A percentile compares a stretch with the other conserved stretches of the same genome.
Evolutionary conservation across 2,888 invertebrate species (phyloP).

Genomic region (Metopia argyrocephala): DNA sequence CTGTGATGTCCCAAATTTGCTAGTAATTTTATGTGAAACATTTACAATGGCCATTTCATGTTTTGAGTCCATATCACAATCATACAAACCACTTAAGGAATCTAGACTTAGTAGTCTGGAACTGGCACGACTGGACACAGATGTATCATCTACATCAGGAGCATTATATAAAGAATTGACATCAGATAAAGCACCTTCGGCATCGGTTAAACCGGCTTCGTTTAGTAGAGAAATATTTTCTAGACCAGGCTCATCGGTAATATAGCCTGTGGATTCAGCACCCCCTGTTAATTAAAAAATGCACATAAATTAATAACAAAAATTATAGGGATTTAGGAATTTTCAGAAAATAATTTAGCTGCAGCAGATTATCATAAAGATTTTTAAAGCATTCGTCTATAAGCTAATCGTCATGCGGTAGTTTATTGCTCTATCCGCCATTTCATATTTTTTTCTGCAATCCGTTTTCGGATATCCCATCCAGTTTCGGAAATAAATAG

Average conservation of each 20-base stretch:
- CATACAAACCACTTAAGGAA: conserved; percentile 89
- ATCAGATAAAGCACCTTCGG: conserved; percentile 92
- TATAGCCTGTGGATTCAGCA: conserved; percentile 88
- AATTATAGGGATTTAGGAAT: not conserved
- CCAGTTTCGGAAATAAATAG: too few relatives aligned
- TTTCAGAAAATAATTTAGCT: not conserved
- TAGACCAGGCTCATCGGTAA: conserved; percentile 91
- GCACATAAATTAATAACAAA: not conserved
- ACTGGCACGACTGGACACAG: conserved; percentile 90
- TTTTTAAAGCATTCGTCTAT: too few relatives aligned
- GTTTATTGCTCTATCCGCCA: too few relatives aligned
- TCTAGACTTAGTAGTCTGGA: conserved; percentile 89
- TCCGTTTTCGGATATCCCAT: too few relatives aligned
- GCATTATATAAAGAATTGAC: conserved; percentile 90
- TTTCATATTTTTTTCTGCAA: too few relatives aligned
- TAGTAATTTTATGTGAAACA: conserved; percentile 78
- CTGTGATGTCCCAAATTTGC: conserved; percentile 77
- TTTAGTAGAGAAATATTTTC: conserved; percentile 92
- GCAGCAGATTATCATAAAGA: too few relatives aligned
- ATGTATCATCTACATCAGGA: conserved; percentile 84
- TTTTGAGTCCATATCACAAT: conserved; percentile 80
- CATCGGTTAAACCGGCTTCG: conserved; percentile 91
- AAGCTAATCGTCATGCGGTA: too few relatives aligned
- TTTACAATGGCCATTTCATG: conserved; percentile 79
- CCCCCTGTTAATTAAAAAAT: too few relatives aligned